Conservation (phyloP, 2,888 invertebrate species). For the Cantharis rustica region DNA sequence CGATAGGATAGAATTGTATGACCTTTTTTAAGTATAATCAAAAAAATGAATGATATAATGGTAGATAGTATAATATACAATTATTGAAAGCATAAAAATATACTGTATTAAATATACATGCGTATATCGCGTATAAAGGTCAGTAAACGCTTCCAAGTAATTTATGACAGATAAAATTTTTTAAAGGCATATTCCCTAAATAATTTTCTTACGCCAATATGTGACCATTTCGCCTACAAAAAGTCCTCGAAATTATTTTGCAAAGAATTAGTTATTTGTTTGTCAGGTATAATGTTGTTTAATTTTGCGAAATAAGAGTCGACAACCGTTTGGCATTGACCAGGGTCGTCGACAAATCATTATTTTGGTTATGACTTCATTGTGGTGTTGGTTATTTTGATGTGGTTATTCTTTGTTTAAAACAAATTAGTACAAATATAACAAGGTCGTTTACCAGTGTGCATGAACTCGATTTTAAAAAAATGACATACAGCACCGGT, state of each 20-base stretch:
- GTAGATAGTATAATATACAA: background rate
- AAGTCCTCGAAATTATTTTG: constrained; percentile 4
- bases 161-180: background rate
- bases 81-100: background rate
- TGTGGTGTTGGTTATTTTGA: constrained; percentile 28
- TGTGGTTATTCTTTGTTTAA: constrained; percentile 36
- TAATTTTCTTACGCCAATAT: constrained; percentile 4
- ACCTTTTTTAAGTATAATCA: background rate
- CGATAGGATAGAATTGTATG: background rate
- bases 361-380: constrained; percentile 35
- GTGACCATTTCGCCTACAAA: constrained; percentile 4
- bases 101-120: background rate
- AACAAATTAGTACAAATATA: constrained; percentile 19
- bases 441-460: constrained; percentile 21
- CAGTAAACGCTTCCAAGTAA: constrained; percentile 1
- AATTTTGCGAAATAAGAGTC: constrained; percentile 57
- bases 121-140: background rate
- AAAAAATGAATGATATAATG: background rate
- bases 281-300: constrained; percentile 32
- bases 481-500: constrained; percentile 14
- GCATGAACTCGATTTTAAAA: constrained; percentile 13
- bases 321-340: constrained; percentile 56
- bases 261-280: constrained; percentile 24
- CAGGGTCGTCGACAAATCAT: constrained; percentile 49
- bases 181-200: background rate